Conservation (phyloP, 2,888 invertebrate species). For the Mythimna vitellina region DNA sequence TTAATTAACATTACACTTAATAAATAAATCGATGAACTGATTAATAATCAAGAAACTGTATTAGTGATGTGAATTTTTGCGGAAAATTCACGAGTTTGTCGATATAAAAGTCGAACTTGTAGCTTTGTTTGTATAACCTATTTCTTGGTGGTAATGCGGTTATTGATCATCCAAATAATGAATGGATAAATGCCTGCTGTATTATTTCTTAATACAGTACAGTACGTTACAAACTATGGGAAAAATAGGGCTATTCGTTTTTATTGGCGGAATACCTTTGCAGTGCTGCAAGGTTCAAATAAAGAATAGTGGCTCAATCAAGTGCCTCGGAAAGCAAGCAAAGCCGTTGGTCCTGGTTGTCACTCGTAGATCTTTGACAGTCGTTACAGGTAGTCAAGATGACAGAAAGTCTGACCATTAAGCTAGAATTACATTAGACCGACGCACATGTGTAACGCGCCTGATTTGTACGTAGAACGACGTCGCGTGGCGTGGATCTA, state of each 20-base stretch:
- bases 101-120: background rate
- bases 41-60: background rate
- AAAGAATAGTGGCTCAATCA: no score
- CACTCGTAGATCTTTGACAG: no score
- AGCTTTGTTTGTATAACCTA: background rate
- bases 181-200: background rate
- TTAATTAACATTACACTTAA: background rate
- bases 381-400: no score
- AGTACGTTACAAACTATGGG: background rate
- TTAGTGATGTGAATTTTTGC: background rate
- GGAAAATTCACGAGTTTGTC: background rate
- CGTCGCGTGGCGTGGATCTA: no score
- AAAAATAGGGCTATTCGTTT: background rate
- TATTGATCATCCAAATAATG: constrained; percentile 7
- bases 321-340: no score
- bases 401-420: no score
- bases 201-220: background rate
- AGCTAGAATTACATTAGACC: no score
- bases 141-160: background rate
- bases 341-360: no score
- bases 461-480: no score
- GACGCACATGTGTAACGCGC: no score
- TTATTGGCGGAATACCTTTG: no score
- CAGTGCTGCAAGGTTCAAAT: no score
- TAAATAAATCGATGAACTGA: background rate